Evolutionary conservation across 2,888 invertebrate genomes (phyloP).

Genomic region (Platynereis dumerilii): DNA sequence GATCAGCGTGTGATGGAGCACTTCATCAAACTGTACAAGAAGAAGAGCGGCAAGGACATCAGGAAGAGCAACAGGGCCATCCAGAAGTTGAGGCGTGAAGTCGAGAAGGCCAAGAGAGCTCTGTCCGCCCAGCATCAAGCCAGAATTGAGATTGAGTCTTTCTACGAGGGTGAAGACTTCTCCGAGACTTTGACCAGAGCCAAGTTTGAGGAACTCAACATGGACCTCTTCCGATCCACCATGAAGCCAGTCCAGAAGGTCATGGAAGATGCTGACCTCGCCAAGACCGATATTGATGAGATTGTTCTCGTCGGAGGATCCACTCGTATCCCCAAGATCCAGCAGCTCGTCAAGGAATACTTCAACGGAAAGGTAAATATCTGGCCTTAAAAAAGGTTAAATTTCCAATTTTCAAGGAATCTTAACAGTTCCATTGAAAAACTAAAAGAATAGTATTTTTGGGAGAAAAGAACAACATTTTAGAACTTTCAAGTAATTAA

Average conservation of each 20-base stretch:
- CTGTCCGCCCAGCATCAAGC: conserved; percentile 94
- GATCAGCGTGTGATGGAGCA: conserved; percentile 98
- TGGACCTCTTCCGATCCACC: conserved; percentile 81
- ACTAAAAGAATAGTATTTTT: not conserved
- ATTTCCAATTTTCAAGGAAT: not conserved
- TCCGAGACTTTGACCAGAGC: conserved; percentile 96
- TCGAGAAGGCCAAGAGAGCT: conserved; percentile 96
- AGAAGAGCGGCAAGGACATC: conserved; percentile 97
- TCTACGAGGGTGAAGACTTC: conserved; percentile 98
- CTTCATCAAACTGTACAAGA: conserved; percentile 97
- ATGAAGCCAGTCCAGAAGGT: conserved; percentile 95
- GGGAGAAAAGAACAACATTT: too few relatives aligned
- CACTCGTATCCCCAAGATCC: conserved; percentile 98
- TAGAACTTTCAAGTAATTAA: too few relatives aligned
- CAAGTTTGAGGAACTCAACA: conserved; percentile 98
- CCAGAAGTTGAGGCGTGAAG: conserved; percentile 94
- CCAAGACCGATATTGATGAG: conserved; percentile 97
- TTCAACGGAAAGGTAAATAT: conserved; percentile 79
- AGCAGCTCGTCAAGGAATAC: conserved; percentile 71
- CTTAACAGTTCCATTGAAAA: not conserved
- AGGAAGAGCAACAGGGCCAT: conserved; percentile 91
- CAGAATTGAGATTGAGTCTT: conserved; percentile 97
- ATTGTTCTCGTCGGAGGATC: conserved; percentile 99
- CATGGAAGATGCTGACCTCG: conserved; percentile 98
- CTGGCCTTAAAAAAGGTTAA: not conserved